Conservation (phyloP, 2,888 invertebrate species). For the Coremacera marginata region DNA sequence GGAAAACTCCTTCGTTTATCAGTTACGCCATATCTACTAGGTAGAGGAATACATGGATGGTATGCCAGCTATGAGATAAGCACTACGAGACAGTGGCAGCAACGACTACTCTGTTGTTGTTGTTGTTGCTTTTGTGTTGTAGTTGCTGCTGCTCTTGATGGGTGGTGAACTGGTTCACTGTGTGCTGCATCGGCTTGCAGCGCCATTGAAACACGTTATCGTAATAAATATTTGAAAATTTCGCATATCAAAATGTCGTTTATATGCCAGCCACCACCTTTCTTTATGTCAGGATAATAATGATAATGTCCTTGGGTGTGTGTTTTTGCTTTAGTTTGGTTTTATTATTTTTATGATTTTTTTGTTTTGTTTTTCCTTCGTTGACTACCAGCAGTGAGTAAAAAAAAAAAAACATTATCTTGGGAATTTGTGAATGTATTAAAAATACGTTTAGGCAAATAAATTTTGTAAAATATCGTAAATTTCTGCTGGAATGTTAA, state of each 20-base stretch:
- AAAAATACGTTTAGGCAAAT: background rate
- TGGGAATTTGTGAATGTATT: background rate
- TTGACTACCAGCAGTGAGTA: background rate
- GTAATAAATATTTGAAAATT: conserved; percentile 36
- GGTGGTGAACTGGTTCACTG: background rate
- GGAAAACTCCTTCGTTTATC: conserved; percentile 49
- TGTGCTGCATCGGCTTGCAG: background rate
- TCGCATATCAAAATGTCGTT: conserved; percentile 34
- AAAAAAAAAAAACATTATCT: background rate
- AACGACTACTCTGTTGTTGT: background rate
- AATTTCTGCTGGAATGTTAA: background rate
- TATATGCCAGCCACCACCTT: background rate
- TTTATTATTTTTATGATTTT: background rate
- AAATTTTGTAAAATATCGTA: background rate
- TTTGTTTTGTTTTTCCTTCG: background rate
- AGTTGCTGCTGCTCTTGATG: no score
- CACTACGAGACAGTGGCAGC: background rate
- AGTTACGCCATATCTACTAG: conserved; percentile 50
- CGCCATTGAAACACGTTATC: conserved; percentile 8
- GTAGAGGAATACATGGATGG: background rate
- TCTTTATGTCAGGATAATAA: conserved; percentile 24
- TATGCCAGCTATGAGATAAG: background rate
- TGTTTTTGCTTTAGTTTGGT: background rate
- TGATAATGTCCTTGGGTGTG: conserved; percentile 15
- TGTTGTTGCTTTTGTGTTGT: no score